Evolutionary conservation across 2,113 vertebrate genomes (phyloP).

Genomic region (Oryzias celebensis): DNA sequence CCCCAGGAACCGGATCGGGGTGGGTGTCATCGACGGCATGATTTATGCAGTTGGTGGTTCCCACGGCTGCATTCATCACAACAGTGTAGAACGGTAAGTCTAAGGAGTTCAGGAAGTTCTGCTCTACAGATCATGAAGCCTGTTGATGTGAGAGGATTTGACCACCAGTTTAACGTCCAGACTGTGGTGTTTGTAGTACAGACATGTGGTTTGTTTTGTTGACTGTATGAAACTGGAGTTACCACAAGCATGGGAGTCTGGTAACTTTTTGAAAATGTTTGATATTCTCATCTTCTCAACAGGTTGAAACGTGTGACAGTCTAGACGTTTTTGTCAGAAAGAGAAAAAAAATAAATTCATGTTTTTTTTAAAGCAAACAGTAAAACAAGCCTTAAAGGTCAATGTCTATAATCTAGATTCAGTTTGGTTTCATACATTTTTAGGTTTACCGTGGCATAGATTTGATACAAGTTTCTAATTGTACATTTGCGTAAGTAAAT

Average conservation of each 20-base stretch:
- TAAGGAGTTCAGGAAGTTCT: background rate
- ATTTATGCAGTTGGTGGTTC: slow-evolving; percentile 93
- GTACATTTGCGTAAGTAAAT: no score
- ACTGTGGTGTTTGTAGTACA: background rate
- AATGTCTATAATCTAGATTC: no score
- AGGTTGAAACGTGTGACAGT: no score
- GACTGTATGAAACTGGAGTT: background rate
- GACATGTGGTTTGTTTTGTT: background rate
- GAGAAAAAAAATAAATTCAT: no score
- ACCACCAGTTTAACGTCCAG: background rate
- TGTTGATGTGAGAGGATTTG: background rate
- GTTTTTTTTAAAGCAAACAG: no score
- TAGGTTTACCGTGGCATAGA: no score
- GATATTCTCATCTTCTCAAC: no score
- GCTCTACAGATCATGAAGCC: background rate
- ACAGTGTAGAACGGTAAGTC: slow-evolving; percentile 87
- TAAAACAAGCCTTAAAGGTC: no score
- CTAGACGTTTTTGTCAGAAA: no score
- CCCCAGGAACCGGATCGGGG: slow-evolving; percentile 89
- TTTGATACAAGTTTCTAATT: no score
- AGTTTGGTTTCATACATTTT: no score
- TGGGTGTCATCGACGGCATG: slow-evolving; percentile 90
- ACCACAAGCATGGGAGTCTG: background rate
- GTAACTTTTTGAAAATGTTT: slow-evolving; percentile 35
- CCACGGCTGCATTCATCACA: slow-evolving; percentile 90